A percentile compares a stretch with the other conserved stretches of the same genome.
phyloP scores from a whole-genome alignment of 1,140 invertebrate genomes.

The Drosophila lacertosa region DNA sequence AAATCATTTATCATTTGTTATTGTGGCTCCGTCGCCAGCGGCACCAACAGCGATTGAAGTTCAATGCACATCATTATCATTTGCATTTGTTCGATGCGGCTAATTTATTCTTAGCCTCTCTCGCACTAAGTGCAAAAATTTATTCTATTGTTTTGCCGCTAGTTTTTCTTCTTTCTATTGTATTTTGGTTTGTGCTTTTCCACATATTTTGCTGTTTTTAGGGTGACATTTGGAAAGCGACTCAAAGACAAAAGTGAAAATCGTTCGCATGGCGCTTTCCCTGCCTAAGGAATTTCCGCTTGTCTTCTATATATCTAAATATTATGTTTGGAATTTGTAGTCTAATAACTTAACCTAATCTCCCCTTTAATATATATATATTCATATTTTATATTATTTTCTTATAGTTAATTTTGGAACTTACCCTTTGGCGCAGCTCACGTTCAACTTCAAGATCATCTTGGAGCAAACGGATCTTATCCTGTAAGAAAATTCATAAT shows the following conservation, averaged over 20 bases:
- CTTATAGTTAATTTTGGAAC: slow-evolving; percentile 71
- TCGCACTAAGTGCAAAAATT: slow-evolving; percentile 43
- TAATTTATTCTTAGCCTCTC: slow-evolving; percentile 77
- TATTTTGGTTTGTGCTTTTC: slow-evolving; percentile 56
- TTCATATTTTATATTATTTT: too few species aligned
- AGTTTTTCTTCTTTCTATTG: slow-evolving; percentile 16
- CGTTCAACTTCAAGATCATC: slow-evolving; percentile 98
- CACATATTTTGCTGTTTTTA: slow-evolving; percentile 81
- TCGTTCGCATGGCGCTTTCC: slow-evolving; percentile 46
- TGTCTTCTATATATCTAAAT: slow-evolving; percentile 18
- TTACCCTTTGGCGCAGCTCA: slow-evolving; percentile 98
- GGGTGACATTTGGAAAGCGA: slow-evolving; percentile 74
- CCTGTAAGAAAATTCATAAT: slow-evolving; percentile 88
- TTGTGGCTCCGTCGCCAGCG: slow-evolving; percentile 18
- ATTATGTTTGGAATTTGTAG: background rate
- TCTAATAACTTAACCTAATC: background rate
- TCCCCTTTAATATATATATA: background rate
- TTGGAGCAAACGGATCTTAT: slow-evolving; percentile 98
- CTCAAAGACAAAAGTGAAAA: slow-evolving; percentile 69
- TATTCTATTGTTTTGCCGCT: slow-evolving; percentile 41
- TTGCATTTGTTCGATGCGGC: slow-evolving; percentile 64
- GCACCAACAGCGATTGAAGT: slow-evolving; percentile 71
- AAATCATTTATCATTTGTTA: slow-evolving; percentile 68
- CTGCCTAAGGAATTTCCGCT: slow-evolving; percentile 30
- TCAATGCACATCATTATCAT: slow-evolving; percentile 84